Percentiles rank a stretch among this genome's conserved stretches.
Evolutionary conservation across 35 echinoderm and acorn worm species (phyloP).

Genomic region (Eucidaris tribuloides): DNA sequence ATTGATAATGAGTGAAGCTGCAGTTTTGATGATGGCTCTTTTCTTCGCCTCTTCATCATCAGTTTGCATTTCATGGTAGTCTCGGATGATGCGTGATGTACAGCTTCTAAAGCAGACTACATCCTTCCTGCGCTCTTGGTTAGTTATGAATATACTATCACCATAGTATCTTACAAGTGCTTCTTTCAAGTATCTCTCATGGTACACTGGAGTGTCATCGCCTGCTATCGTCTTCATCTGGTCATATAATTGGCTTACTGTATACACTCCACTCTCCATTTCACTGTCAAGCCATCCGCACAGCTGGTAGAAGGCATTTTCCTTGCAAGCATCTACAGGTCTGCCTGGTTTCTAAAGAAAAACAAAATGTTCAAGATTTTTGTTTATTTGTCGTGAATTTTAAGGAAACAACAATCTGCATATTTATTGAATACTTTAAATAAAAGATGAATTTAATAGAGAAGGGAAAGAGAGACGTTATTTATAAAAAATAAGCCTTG

Average conservation of each 20-base stretch:
- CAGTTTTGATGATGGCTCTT: conserved; percentile 50
- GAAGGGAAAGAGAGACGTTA: too few species aligned
- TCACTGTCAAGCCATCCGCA: conserved; percentile 43
- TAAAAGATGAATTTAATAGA: too few species aligned
- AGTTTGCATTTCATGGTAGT: conserved; percentile 11
- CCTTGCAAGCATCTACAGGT: background rate
- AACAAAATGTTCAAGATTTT: too few species aligned
- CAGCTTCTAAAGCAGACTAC: conserved; percentile 41
- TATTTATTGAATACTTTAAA: too few species aligned
- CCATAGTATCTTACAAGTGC: conserved; percentile 39
- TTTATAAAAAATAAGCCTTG: too few species aligned
- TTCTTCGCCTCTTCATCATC: conserved; percentile 31
- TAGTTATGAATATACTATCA: conserved; percentile 28
- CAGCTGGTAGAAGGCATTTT: background rate
- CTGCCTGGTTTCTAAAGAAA: background rate
- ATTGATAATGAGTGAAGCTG: conserved; percentile 42
- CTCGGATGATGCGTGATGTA: conserved; percentile 35
- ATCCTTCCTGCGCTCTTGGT: conserved; percentile 40
- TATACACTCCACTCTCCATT: conserved; percentile 50
- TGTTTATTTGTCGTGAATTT: conserved; percentile 43
- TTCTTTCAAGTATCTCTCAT: conserved; percentile 32
- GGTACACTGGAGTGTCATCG: conserved; percentile 35
- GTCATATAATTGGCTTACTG: conserved; percentile 38
- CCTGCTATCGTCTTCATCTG: conserved; percentile 31
- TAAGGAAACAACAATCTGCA: too few species aligned